Percentiles rank a stretch among this genome's conserved stretches.
phyloP scores from a whole-genome alignment of 2,888 invertebrate species.

The Laothoe populi region DNA sequence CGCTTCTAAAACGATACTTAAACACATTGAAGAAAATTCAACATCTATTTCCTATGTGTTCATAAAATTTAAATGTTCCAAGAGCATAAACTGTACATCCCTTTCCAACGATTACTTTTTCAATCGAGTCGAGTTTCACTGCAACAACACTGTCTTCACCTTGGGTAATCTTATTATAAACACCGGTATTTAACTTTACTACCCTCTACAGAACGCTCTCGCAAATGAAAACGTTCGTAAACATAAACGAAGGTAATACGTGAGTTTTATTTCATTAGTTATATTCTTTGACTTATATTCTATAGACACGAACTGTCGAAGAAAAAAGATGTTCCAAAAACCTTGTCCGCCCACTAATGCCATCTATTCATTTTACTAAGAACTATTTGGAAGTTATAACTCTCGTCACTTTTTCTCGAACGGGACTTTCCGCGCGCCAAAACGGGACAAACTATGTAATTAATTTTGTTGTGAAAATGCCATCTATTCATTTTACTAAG shows the following conservation, averaged over 20 bases:
- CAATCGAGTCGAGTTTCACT: constrained; percentile 25
- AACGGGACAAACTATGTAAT: too few species aligned
- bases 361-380: too few species aligned
- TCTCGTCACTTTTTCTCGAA: too few species aligned
- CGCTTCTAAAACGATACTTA: constrained; percentile 13
- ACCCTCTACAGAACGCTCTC: constrained; percentile 49
- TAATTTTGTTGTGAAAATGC: too few species aligned
- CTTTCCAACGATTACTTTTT: constrained; percentile 27
- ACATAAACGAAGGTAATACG: constrained; percentile 62
- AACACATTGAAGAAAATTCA: constrained; percentile 29
- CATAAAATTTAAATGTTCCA: constrained; percentile 36
- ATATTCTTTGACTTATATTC: too few species aligned
- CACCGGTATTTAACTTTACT: constrained; percentile 59
- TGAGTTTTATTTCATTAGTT: constrained; percentile 50
- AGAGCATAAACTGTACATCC: constrained; percentile 25
- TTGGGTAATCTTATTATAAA: constrained; percentile 51
- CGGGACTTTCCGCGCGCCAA: too few species aligned
- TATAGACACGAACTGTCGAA: too few species aligned
- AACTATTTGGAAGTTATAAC: too few species aligned
- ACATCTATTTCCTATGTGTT: constrained; percentile 34
- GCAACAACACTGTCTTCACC: constrained; percentile 32
- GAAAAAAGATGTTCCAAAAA: too few species aligned
- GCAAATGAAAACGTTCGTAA: constrained; percentile 66
- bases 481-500: too few species aligned
- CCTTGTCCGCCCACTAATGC: too few species aligned